Base-by-base conservation (phyloP, 2,888 invertebrate genomes). In the Epiperipatus broadwayi region DNA sequence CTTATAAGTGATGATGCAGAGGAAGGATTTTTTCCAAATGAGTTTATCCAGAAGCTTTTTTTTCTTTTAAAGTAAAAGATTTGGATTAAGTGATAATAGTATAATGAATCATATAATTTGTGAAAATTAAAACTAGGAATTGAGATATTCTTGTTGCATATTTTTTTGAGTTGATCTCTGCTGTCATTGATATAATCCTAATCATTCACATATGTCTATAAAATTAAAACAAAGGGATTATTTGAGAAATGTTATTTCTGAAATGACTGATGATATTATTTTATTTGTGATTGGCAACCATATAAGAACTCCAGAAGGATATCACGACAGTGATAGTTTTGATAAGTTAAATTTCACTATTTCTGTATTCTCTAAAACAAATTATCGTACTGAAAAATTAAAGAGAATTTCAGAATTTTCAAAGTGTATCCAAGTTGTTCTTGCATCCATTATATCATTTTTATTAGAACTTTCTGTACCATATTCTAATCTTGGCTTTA, bases 151-250 rank as follows among this genome's bases (percentile, higher is more conserved):
- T 95, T 2, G 71, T 97, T 38, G 87, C 80, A 1, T 97, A 97
- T 59, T 83, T 85, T 53, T 67, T 97, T 97, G 97, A 1, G 80
- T 97, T 5, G 97, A 97, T 62, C 97, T 97, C 59, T 91, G 89
- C 50, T 97, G 97, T 0, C 97, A 97, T 60, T 73, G 81, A 46
- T 83, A 81, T 59, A 93, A 95, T 0, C 84, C 87, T 1, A 66
- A 73, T 49, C 93, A 95, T 63, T 70, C 73, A 0, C 85, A 85
- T 60, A 97, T 97, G 95, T 65, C 69, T 0, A 69, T 85, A 35
- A 97, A 97, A 59, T 64, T 97, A 4, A 64, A 61, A 27, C 87
- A 95, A 63, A 81, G 87, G 57, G 77, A 95, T 63, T 54, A 60
- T 7, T n/a, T n/a, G n/a, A n/a, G n/a, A n/a, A n/a, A n/a, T n/a